phyloP scores from a whole-genome alignment of 2,888 invertebrate genomes.

The Eremobia ochroleuca region DNA sequence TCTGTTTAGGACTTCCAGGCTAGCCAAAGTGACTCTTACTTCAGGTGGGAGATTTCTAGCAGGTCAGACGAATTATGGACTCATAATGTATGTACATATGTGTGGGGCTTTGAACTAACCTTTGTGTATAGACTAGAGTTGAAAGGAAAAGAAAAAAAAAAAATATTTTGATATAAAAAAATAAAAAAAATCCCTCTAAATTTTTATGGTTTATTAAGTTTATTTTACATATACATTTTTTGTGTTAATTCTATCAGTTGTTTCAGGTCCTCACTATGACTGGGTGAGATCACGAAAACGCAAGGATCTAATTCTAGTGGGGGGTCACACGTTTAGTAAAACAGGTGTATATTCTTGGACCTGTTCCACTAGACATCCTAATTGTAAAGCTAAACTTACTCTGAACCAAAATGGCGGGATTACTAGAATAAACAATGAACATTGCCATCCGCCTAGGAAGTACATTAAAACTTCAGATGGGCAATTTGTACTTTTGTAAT shows the following conservation, averaged over 20 bases:
- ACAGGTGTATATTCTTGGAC: constrained; percentile 58
- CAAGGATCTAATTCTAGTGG: constrained; percentile 62
- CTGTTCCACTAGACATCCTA: constrained; percentile 62
- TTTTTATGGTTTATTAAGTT: neutral
- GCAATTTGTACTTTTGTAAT: constrained; percentile 1
- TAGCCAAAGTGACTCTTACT: neutral
- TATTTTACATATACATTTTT: neutral
- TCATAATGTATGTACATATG: neutral
- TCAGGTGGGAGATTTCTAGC: neutral
- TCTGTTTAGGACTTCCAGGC: neutral
- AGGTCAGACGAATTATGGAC: neutral
- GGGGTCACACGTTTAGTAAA: constrained; percentile 64
- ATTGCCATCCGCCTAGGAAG: constrained; percentile 24
- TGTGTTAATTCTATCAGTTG: neutral
- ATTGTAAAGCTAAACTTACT: constrained; percentile 74
- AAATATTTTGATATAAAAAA: neutral
- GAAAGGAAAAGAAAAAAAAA: neutral
- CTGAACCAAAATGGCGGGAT: constrained; percentile 44
- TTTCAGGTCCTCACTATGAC: constrained; percentile 55
- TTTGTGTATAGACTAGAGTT: neutral
- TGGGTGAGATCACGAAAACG: constrained; percentile 67
- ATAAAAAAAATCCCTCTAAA: neutral
- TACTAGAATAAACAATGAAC: constrained; percentile 14
- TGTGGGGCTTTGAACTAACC: neutral
- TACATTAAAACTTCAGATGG: constrained; percentile 7